These are phyloP conservation scores for Stratiolaelaps scimitus DNA, from an alignment of 1,140 invertebrate genomes.

Conservation along the genomic window DNA sequence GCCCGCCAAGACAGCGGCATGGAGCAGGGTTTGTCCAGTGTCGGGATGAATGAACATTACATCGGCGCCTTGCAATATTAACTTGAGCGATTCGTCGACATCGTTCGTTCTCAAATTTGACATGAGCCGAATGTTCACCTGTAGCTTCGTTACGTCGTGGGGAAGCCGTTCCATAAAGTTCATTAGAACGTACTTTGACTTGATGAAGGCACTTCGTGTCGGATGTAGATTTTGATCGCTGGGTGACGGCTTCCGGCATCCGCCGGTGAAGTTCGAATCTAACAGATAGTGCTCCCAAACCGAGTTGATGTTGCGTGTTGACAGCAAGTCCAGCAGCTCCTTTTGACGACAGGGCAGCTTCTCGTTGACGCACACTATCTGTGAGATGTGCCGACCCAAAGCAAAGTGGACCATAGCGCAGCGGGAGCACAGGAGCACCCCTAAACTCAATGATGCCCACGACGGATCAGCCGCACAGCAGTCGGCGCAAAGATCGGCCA, in stretches of 20 bases:
- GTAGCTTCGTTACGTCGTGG: neutral
- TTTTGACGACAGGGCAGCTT: neutral
- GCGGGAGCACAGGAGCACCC: slow-evolving; percentile 9
- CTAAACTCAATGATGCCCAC: slow-evolving; percentile 25
- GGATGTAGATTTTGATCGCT: slow-evolving; percentile 21
- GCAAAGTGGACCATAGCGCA: slow-evolving; percentile 9
- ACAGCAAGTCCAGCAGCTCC: slow-evolving; percentile 3
- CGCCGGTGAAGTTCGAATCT: slow-evolving; percentile 21
- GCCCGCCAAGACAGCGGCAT: neutral
- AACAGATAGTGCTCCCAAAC: slow-evolving; percentile 27
- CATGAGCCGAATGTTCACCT: slow-evolving; percentile 8
- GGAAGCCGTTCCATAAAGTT: slow-evolving; percentile 26
- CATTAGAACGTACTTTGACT: slow-evolving; percentile 8
- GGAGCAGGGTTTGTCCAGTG: neutral
- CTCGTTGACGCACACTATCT: slow-evolving; percentile 17
- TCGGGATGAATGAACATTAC: slow-evolving; percentile 7
- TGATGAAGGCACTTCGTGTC: slow-evolving; percentile 22
- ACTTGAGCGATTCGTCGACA: slow-evolving; percentile 21
- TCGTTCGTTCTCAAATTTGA: slow-evolving; percentile 6
- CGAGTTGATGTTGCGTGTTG: slow-evolving; percentile 19
- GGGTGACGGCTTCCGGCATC: slow-evolving; percentile 12
- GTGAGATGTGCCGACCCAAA: slow-evolving; percentile 1
- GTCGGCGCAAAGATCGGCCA: slow-evolving; percentile 19
- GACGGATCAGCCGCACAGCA: slow-evolving; percentile 15
- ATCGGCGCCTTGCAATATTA: slow-evolving; percentile 18